Base-by-base conservation (phyloP, 2,888 invertebrate species). In the Disparrhopalites patrizii region DNA sequence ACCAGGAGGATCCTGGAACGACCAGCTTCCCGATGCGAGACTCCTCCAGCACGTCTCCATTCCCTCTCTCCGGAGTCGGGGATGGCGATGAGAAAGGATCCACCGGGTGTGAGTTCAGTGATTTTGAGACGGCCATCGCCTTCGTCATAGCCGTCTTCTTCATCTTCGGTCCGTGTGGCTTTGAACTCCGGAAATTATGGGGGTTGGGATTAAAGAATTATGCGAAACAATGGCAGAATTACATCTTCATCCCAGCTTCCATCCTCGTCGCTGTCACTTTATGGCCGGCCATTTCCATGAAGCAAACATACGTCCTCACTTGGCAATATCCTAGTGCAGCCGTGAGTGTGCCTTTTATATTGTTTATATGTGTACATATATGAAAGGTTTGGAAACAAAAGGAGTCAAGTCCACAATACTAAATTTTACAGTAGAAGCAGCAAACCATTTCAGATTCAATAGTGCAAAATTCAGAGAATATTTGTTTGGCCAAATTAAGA, bases 271-370 rank as follows among this genome's bases (percentile, higher is more conserved):
- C 15, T 1, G 20, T 31, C 7, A 62, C 62, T 18, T 10, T 62
- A 1, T 62, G 25, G 20, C 62, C 62, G 1, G 52, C 54, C 1
- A n/a, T 62, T n/a, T n/a, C 4, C n/a, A 7, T 61, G 7, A 28
- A 61, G 18, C 20, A 18, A 2, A 30, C 15, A 3, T 31, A 31
- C n/a, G n/a, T 2, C 2, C 50, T 61, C 8, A 28, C 30, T 2
- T 61, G 61, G 61, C 43, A 61, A 18, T 61, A 61, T 20, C 61
- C 61, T 1, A 28, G 47, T 8, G 47, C 61, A 15, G 47, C 61
- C 18, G 50, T 61, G 23, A 27, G 50, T n/a, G n/a, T n/a, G n/a
- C n/a, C n/a, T n/a, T n/a, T n/a, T n/a, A n/a, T n/a, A n/a, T n/a
- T n/a, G n/a, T n/a, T n/a, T n/a, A n/a, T n/a, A n/a, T n/a, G n/a